Base-by-base conservation (phyloP, 2,888 invertebrate species). In the Agrotis puta region DNA sequence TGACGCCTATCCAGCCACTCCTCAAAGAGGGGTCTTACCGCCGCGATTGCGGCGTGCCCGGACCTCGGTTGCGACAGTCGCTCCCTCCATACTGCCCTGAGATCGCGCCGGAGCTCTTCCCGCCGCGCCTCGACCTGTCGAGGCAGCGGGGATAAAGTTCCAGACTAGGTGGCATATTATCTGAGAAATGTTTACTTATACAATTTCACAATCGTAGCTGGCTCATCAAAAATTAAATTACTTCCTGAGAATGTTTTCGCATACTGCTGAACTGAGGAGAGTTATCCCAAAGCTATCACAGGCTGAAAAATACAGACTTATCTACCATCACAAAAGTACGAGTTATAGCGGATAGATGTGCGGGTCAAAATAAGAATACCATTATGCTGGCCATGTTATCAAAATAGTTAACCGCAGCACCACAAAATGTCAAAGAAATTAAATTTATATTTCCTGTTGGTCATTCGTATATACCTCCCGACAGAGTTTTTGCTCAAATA, bases 241-340 rank as follows among this genome's bases (percentile, higher is more conserved):
- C 39, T 43, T 64, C 53, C 63, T 18, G 53, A 43, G 39, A 64
- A 64, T 53, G 53, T 64, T 18, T 64, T 64, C 39, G 63, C 53
- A n/a, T 64, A 64, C 63, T 64, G 63, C 33, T 16, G n/a, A n/a
- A n/a, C n/a, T n/a, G n/a, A n/a, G n/a, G n/a, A n/a, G n/a, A n/a
- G n/a, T n/a, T n/a, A n/a, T n/a, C n/a, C n/a, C n/a, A n/a, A n/a
- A n/a, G n/a, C n/a, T 63, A 47, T 13, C 43, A 59, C 56, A 24
- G 54, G 24, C 54, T 27, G 18, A 54, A 4, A 54, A 54, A 54
- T 27, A 11, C 54, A 54, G 54, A 54, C 54, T 11, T 54, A 11
- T 11, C 54, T 11, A 18, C 54, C 18, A 24, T 24, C 9, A 4
- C 18, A 18, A 54, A 9, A 27, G 24, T 54, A 24, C 9, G 18